Conservation (phyloP, 2,797 vertebrate genomes). For the Arnoldichthys spilopterus region DNA sequence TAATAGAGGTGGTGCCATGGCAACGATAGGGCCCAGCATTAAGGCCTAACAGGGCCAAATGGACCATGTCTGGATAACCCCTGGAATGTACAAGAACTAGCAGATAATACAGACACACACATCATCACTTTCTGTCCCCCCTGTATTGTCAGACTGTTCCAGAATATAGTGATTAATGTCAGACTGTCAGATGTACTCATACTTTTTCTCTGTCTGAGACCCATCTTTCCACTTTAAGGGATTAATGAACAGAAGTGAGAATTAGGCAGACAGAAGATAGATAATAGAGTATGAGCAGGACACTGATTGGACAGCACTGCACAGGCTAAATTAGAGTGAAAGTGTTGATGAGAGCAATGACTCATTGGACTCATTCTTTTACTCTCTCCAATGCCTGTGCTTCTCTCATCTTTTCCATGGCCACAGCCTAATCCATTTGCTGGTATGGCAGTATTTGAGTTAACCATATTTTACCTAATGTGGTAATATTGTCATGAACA, state of each 20-base stretch:
- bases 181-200: slow-evolving; percentile 42
- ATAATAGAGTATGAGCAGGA: slow-evolving; percentile 8
- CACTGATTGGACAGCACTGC: slow-evolving; percentile 20
- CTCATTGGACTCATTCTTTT: neutral
- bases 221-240: slow-evolving; percentile 14
- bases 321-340: slow-evolving; percentile 16
- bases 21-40: slow-evolving; percentile 25
- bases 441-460: neutral
- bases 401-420: too few relatives aligned
- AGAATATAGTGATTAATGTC: slow-evolving; percentile 46
- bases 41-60: slow-evolving; percentile 47
- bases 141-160: slow-evolving; percentile 15
- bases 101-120: slow-evolving; percentile 25
- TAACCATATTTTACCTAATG: neutral
- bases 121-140: neutral
- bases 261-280: slow-evolving; percentile 19
- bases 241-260: slow-evolving; percentile 49
- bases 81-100: slow-evolving; percentile 1
- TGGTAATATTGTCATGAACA: neutral
- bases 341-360: slow-evolving; percentile 10
- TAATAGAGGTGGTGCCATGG: slow-evolving; percentile 19
- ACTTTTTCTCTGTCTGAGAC: slow-evolving; percentile 40
- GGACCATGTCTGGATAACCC: slow-evolving; percentile 17
- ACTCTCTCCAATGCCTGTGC: neutral
- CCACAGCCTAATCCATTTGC: neutral